A percentile compares a stretch with the other conserved stretches of the same genome.
phyloP scores from a whole-genome alignment of 2,888 invertebrate genomes.

The Drosophila koepferae region DNA sequence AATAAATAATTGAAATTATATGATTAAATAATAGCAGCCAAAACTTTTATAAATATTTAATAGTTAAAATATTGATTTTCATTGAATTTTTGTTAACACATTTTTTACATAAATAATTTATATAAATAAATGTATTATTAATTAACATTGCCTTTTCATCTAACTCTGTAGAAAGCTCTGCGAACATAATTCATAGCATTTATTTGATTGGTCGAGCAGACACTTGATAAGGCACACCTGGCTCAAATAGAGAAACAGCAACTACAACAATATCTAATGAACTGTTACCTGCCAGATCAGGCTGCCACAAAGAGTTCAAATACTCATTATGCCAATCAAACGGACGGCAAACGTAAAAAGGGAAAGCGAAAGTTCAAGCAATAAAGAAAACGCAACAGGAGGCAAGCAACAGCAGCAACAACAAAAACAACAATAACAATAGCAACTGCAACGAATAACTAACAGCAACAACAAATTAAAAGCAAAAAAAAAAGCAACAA shows the following conservation, averaged over 20 bases:
- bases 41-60: no score
- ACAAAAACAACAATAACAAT: constrained; percentile 28
- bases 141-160: background rate
- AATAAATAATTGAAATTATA: no score
- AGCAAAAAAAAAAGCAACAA: constrained; percentile 20
- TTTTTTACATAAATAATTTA: background rate
- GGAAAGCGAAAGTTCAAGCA: constrained; percentile 75
- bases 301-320: constrained; percentile 59
- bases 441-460: constrained; percentile 29
- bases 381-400: constrained; percentile 67
- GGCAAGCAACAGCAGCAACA: constrained; percentile 41
- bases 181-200: constrained; percentile 34
- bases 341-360: constrained; percentile 54
- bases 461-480: constrained; percentile 34
- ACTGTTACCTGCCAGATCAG: constrained; percentile 47
- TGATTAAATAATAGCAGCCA: no score
- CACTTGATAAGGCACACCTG: constrained; percentile 39
- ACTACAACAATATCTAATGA: constrained; percentile 32
- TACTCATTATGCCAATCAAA: constrained; percentile 64
- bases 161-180: constrained; percentile 32
- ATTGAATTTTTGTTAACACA: background rate
- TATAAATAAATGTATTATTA: background rate
- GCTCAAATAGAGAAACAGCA: constrained; percentile 8
- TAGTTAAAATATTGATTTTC: background rate
- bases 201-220: constrained; percentile 11